phyloP scores from a whole-genome alignment of 35 echinoderm and acorn worm genomes.

The Lytechinus variegatus region DNA sequence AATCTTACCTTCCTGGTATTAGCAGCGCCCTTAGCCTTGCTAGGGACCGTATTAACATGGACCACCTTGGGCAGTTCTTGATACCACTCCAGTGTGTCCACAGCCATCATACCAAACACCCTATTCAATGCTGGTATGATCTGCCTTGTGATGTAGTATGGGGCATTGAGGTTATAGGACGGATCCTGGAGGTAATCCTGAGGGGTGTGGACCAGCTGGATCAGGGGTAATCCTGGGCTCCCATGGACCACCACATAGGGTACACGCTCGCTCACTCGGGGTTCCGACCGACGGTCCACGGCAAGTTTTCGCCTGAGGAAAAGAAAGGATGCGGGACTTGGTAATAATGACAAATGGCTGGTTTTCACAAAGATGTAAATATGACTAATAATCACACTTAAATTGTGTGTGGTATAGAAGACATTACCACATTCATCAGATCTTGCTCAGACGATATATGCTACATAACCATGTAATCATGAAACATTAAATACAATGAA shows the following conservation, averaged over 20 bases:
- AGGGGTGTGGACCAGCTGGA: conserved; percentile 85
- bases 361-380: no score
- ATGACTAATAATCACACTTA: no score
- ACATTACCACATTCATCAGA: no score
- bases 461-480: no score
- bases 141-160: conserved; percentile 95
- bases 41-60: conserved; percentile 54
- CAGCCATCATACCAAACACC: conserved; percentile 87
- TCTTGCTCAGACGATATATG: no score
- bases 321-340: conserved; percentile 44
- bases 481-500: no score
- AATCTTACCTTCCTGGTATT: conserved; percentile 52
- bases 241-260: conserved; percentile 93
- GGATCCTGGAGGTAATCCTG: conserved; percentile 62
- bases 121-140: conserved; percentile 90
- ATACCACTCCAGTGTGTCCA: conserved; percentile 86
- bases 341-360: no score
- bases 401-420: no score
- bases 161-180: conserved; percentile 76
- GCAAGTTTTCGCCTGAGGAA: conserved; percentile 72
- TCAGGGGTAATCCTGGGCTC: conserved; percentile 85
- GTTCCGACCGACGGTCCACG: conserved; percentile 77
- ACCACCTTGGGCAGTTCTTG: conserved; percentile 80
- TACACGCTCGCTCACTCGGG: conserved; percentile 82
- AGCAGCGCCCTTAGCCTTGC: no score